Percentiles rank a stretch among this genome's conserved stretches.
phyloP scores from a whole-genome alignment of 2,888 invertebrate genomes.

The Cheilosia pagana region DNA sequence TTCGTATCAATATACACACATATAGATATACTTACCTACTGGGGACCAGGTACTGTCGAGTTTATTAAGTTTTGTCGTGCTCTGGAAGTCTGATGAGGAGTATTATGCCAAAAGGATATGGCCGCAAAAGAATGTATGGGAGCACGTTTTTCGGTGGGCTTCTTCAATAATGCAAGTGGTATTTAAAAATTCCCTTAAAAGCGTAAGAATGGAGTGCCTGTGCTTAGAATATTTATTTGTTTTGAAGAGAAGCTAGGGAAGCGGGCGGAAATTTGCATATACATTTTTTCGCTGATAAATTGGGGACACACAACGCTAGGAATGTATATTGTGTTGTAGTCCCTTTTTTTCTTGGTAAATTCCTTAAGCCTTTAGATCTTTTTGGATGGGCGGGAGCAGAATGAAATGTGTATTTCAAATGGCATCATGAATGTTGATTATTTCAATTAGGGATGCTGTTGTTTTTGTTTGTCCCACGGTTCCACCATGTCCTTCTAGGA shows the following conservation, averaged over 20 bases:
- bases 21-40: background rate
- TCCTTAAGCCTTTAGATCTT: slow-evolving; percentile 10
- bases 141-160: slow-evolving; percentile 22
- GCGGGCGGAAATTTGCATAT: slow-evolving; percentile 14
- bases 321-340: background rate
- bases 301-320: slow-evolving; percentile 20
- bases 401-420: slow-evolving; percentile 17
- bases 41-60: slow-evolving; percentile 17
- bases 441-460: slow-evolving; percentile 37
- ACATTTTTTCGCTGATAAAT: slow-evolving; percentile 11
- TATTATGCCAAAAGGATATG: slow-evolving; percentile 5
- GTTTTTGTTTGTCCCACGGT: background rate
- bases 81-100: slow-evolving; percentile 23
- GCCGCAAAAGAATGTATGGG: background rate
- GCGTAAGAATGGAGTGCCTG: slow-evolving; percentile 9
- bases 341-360: background rate
- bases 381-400: background rate
- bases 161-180: slow-evolving; percentile 22
- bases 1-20: slow-evolving; percentile 22
- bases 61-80: slow-evolving; percentile 58
- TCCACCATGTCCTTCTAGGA: background rate
- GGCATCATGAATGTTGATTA: slow-evolving; percentile 38
- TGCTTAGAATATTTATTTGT: slow-evolving; percentile 27
- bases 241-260: background rate
- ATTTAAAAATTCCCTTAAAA: slow-evolving; percentile 42